Evolutionary conservation across 1,140 invertebrate species (phyloP).

Genomic region (Akabosia matsudoensis): DNA sequence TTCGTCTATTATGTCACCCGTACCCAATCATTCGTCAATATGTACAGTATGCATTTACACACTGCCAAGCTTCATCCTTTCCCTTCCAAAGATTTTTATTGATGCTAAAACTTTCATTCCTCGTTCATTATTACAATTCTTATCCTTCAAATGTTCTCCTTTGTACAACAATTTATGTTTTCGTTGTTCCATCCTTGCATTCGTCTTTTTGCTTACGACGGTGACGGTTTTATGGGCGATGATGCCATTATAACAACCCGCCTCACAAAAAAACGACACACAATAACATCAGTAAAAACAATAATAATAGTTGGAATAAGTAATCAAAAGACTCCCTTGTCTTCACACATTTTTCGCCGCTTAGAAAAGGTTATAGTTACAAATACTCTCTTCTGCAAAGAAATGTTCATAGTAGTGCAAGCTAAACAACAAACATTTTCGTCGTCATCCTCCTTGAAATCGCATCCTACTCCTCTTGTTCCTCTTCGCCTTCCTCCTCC

Average conservation of each 20-base stretch:
- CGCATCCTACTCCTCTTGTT: neutral
- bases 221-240: neutral
- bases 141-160: too few relatives aligned
- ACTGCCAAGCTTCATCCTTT: too few relatives aligned
- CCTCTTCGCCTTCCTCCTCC: neutral
- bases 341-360: neutral
- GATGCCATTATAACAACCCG: neutral
- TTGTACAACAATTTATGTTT: too few relatives aligned
- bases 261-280: neutral
- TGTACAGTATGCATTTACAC: too few relatives aligned
- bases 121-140: too few relatives aligned
- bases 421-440: neutral
- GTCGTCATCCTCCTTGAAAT: neutral
- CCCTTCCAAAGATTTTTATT: too few relatives aligned
- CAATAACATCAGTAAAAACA: neutral
- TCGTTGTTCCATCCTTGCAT: neutral
- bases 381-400: too few relatives aligned
- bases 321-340: slow-evolving; percentile 9
- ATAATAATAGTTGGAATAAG: neutral
- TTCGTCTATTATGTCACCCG: too few relatives aligned
- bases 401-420: too few relatives aligned
- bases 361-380: neutral
- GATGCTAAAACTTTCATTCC: too few relatives aligned
- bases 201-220: neutral
- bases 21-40: too few relatives aligned